Conservation (phyloP, 2,797 vertebrate species). For the Chanos chanos region DNA sequence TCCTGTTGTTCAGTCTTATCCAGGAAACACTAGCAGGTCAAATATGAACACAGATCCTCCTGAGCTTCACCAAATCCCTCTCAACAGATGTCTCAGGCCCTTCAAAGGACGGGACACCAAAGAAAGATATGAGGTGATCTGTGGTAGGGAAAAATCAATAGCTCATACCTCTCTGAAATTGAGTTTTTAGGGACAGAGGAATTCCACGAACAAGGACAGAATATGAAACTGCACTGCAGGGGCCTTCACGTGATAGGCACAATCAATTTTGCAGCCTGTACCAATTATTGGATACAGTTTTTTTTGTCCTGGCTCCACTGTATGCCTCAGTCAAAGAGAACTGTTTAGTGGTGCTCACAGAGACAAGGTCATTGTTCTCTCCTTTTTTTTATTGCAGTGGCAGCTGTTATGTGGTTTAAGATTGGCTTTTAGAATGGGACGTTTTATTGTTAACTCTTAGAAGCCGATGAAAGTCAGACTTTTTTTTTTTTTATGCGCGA, state of each 20-base stretch:
- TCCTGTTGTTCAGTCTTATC: no score
- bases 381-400: background rate
- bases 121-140: background rate
- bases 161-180: slow-evolving; percentile 71
- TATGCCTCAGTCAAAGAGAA: slow-evolving; percentile 53
- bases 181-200: slow-evolving; percentile 67
- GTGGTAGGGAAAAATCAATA: slow-evolving; percentile 62
- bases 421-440: background rate
- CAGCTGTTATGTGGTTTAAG: background rate
- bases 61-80: background rate
- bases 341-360: background rate
- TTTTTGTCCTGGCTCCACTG: slow-evolving; percentile 56
- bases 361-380: background rate
- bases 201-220: slow-evolving; percentile 61
- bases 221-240: slow-evolving; percentile 63
- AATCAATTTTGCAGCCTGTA: slow-evolving; percentile 62
- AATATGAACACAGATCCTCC: slow-evolving; percentile 16
- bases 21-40: no score
- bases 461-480: no score
- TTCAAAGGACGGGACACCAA: no score
- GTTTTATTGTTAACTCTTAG: background rate
- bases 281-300: slow-evolving; percentile 67
- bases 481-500: no score
- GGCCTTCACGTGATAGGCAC: slow-evolving; percentile 36
- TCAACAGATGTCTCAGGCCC: background rate